Evolutionary conservation across 2,888 invertebrate species (phyloP).

Genomic region (Lamellibrachia columna): DNA sequence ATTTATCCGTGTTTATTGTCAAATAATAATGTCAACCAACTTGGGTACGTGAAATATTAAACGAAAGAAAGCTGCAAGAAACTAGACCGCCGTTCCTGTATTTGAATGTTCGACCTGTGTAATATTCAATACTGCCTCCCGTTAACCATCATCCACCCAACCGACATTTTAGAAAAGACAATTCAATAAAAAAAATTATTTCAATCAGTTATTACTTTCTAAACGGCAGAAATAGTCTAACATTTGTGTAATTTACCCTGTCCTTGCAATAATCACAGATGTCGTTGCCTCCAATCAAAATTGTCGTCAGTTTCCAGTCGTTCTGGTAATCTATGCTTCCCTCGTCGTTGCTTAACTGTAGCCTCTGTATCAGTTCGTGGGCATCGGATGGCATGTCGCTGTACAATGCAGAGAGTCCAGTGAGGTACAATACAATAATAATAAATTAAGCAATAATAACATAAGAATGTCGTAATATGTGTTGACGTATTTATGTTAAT

Average conservation of each 20-base stretch:
- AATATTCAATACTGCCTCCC: no score
- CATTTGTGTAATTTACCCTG: constrained; percentile 24
- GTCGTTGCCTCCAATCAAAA: constrained; percentile 49
- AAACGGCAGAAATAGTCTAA: no score
- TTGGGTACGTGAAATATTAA: no score
- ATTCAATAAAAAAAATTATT: no score
- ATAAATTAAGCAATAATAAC: not conserved
- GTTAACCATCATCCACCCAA: no score
- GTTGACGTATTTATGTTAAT: not conserved
- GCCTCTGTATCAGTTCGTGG: constrained; percentile 35
- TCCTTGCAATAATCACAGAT: constrained; percentile 44
- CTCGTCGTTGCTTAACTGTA: constrained; percentile 30
- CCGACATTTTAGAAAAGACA: no score
- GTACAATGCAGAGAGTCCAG: not conserved
- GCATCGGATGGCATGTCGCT: constrained; percentile 46
- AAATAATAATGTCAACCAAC: no score
- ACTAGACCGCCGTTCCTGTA: no score
- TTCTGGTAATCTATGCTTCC: constrained; percentile 38
- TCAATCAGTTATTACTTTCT: no score
- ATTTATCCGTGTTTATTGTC: no score
- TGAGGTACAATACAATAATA: not conserved
- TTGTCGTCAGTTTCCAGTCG: constrained; percentile 47
- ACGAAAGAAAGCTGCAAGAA: no score
- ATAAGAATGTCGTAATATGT: not conserved
- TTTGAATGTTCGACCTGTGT: no score